phyloP scores from a whole-genome alignment of 2,113 vertebrate genomes.

The Tetrao urogallus region DNA sequence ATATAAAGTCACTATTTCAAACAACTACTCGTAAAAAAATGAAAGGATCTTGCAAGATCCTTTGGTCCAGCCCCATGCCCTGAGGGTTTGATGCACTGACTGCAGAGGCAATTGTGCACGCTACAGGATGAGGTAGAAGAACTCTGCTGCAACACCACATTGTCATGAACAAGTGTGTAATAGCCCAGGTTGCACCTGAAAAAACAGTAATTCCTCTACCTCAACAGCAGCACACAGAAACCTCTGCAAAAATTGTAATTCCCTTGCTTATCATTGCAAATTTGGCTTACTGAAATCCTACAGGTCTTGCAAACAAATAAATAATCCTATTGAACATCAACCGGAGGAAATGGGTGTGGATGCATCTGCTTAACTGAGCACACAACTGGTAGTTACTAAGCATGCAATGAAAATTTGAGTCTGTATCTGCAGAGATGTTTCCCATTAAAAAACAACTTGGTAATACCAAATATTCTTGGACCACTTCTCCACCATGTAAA shows the following conservation, averaged over 20 bases:
- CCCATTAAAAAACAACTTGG: conserved; percentile 37
- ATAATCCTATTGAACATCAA: background rate
- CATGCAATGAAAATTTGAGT: conserved; percentile 4
- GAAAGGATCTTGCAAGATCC: background rate
- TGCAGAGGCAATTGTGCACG: fast-evolving
- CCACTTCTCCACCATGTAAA: background rate
- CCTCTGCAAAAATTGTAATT: background rate
- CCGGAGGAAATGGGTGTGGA: conserved; percentile 23
- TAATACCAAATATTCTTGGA: conserved; percentile 53
- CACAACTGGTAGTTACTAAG: conserved; percentile 4
- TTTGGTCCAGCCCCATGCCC: background rate
- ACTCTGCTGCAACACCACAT: background rate
- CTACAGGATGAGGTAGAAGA: background rate
- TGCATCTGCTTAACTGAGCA: conserved; percentile 8
- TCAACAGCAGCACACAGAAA: background rate
- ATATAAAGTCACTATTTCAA: background rate
- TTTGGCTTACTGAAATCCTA: conserved; percentile 1
- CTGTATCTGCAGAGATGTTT: conserved; percentile 37
- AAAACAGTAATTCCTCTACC: background rate
- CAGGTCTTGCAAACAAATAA: background rate
- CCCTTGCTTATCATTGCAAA: background rate
- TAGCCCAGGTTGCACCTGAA: background rate
- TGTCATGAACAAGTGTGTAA: background rate
- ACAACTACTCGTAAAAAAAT: background rate
- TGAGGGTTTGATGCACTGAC: background rate